Base-by-base conservation (phyloP, 2,113 vertebrate species). In the Colaptes auratus region DNA sequence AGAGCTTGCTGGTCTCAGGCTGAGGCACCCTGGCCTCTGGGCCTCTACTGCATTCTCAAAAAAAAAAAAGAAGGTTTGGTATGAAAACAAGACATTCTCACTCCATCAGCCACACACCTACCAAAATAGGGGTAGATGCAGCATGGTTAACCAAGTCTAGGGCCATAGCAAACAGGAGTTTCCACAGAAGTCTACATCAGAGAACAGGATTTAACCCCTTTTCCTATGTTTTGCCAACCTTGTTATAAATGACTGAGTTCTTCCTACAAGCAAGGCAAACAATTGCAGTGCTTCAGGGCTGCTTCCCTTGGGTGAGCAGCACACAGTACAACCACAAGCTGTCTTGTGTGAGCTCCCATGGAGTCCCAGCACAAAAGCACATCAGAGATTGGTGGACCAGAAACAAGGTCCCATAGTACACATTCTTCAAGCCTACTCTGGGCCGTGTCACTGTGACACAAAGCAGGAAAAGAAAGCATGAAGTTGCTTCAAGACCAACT, bases 121-220 rank as follows among this genome's bases (percentile, higher is more conserved):
- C n/a, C 60, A 88, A 48, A 13, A 2, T 0, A 50, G 33, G 23
- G 4, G 82, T 30, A 72, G n/a, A 11, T 12, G 9, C 24, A 60
- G 19, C 31, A 31, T 7, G 21, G 25, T 31, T n/a, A 33, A 23
- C 21, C 30, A 46, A 15, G 17, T 56, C 65, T 23, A 5, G 1
- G 2, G 14, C 39, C 30, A 53, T 28, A 48, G n/a, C 24, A 33
- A 53, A 75, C 28, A 64, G 31, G 53, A n/a, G 21, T 30, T 72
- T 73, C 70, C 52, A 36, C 24, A 30, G 70, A 86, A 89, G 25
- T 6, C 21, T 44, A 2, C 5, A 21, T 33, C 46, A 74, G 88
- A 82, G 39, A 9, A 64, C 0, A 0, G 0, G 9, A 76, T 66
- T 85, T 63, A 63, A 21, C 24, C 0, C 0, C 28, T 72, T 81